These are phyloP conservation scores for Ectropis crepuscularia DNA, from an alignment of 2,888 invertebrate genomes.

Conservation along the genomic window DNA sequence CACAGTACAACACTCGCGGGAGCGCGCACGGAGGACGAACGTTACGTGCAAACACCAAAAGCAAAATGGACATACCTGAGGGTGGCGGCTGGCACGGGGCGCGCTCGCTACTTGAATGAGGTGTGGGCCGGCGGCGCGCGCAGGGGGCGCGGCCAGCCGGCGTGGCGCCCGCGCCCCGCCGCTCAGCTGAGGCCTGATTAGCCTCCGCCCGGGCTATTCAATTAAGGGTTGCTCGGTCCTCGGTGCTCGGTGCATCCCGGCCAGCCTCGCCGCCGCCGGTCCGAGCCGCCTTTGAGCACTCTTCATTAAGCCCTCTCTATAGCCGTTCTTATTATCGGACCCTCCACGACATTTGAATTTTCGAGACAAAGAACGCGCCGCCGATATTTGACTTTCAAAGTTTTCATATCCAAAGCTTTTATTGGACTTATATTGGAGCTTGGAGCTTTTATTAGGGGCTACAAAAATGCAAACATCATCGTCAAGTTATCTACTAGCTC, in stretches of 20 bases:
- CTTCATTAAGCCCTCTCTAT: conserved; percentile 73
- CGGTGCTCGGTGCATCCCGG: conserved; percentile 74
- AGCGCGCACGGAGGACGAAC: conserved; percentile 67
- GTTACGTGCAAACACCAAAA: conserved; percentile 80
- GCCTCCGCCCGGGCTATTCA: conserved; percentile 81
- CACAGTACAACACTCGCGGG: conserved; percentile 79
- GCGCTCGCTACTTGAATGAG: conserved; percentile 84
- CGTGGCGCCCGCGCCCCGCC: conserved; percentile 80
- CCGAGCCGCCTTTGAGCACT: conserved; percentile 67
- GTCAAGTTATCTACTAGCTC: neutral
- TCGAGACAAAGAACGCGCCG: conserved; percentile 32
- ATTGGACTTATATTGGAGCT: conserved; percentile 13
- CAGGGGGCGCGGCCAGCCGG: conserved; percentile 86
- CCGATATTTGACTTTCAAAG: conserved; percentile 28
- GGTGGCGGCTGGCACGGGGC: conserved; percentile 81
- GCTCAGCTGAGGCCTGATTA: conserved; percentile 83
- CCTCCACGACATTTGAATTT: conserved; percentile 54
- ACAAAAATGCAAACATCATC: conserved; percentile 12
- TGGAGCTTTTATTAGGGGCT: conserved; percentile 9
- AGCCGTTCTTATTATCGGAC: conserved; percentile 66
- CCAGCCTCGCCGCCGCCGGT: conserved; percentile 53
- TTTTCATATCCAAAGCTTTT: too few species aligned
- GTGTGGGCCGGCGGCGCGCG: conserved; percentile 83
- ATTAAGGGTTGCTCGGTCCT: conserved; percentile 81
- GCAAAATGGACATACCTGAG: conserved; percentile 84